These are phyloP conservation scores for Procavia capensis DNA, from an alignment of 2,113 vertebrate species.

Conservation along the genomic window DNA sequence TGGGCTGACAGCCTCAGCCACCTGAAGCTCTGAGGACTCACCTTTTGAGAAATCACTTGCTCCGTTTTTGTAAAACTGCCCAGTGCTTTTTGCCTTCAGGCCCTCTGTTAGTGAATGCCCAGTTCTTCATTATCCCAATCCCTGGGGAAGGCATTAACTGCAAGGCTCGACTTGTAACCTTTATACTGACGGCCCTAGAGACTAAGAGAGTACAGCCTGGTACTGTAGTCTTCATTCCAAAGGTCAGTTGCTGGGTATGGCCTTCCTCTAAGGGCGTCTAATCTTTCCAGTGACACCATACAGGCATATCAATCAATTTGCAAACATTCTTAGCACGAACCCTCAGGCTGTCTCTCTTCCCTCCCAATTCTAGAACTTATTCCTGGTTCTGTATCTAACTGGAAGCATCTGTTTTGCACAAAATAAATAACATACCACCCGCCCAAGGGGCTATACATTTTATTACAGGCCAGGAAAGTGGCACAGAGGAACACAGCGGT, in stretches of 20 bases:
- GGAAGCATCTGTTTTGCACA: background rate
- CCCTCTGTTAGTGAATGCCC: background rate
- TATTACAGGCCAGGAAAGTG: background rate
- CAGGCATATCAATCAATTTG: background rate
- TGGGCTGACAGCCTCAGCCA: background rate
- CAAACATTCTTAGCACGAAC: background rate
- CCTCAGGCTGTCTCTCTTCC: background rate
- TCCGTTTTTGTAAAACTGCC: background rate
- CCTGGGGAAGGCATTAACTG: background rate
- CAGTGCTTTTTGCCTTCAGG: background rate
- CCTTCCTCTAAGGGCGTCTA: constrained; percentile 1
- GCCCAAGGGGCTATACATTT: background rate
- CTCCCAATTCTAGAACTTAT: background rate
- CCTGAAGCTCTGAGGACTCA: background rate
- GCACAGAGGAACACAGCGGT: too few species aligned
- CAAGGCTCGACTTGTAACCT: background rate
- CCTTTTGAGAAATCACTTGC: background rate
- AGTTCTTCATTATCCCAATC: background rate
- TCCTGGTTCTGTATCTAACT: background rate
- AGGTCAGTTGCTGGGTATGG: constrained; percentile 49
- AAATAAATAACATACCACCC: background rate
- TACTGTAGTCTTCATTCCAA: constrained; percentile 27
- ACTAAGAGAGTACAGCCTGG: background rate
- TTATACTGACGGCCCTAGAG: background rate
- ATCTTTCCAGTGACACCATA: background rate